Base-by-base conservation (phyloP, 2,888 invertebrate genomes). In the Branchipolynoe longqiensis region DNA sequence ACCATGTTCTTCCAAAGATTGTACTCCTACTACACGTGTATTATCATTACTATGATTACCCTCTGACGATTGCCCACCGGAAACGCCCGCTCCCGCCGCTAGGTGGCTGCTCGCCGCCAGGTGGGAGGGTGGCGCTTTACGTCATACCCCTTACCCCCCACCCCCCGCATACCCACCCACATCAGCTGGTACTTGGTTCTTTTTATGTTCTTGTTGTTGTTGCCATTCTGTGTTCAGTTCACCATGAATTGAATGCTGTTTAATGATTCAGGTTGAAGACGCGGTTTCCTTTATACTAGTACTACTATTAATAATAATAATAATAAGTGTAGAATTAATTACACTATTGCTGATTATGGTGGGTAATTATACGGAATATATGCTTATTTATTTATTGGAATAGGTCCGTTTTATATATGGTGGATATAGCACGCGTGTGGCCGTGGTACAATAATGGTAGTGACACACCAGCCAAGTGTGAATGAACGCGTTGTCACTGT, bases 1-100 rank as follows among this genome's bases (percentile, higher is more conserved):
- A n/a, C 78, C 54, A 78, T 78, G 78, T 78, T 78, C 78, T 78
- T 78, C 78, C 78, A 78, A 78, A 78, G 78, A 78, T 78, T 48
- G 78, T 78, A 73, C n/a, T n/a, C n/a, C 25, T 73, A 48, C 48
- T 78, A 78, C 69, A 69, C 69, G 36, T n/a, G 69, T 69, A 69
- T 69, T 69, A 69, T 69, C 18, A 69, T 69, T 22, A 33, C 38
- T 33, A 69, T 69, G 38, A 14, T 62, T n/a, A n/a, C n/a, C n/a
- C n/a, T n/a, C n/a, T n/a, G n/a, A n/a, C n/a, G n/a, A n/a, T n/a
- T n/a, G n/a, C n/a, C n/a, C n/a, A n/a, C n/a, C n/a, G n/a, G n/a
- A n/a, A n/a, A n/a, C n/a, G n/a, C n/a, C n/a, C n/a, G n/a, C n/a
- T n/a, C n/a, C n/a, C n/a, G n/a, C n/a, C n/a, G n/a, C n/a, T n/a